Evolutionary conservation across 2,113 vertebrate genomes (phyloP), one percentile per base, ranked within the genome.

Genomic region (Podiceps cristatus): DNA sequence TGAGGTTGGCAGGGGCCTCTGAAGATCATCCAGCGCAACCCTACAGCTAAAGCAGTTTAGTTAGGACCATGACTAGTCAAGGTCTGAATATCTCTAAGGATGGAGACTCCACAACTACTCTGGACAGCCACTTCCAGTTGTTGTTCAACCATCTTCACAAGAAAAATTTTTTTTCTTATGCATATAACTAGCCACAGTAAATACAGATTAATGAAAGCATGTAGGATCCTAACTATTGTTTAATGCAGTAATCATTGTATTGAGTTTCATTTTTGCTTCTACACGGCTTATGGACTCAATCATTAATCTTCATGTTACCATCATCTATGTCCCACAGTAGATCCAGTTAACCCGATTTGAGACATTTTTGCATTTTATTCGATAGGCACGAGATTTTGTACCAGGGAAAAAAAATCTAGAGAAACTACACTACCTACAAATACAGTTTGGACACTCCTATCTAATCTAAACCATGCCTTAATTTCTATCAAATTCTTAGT

Each of bases 11-110:
- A 93, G 40, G 28, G 10, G 60, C 18, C 4, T 60, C 63, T 80
- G 49, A 25, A 80, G 23, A 66, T 17, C 22, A 33, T 40, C 10
- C 56, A 56, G 28, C 44, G 11, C 17, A 74, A 69, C 10, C 3
- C 8, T 33, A 63, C 14, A 58, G 14, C 13, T 62, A 62, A 86
- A 83, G 15, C 19, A 60, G 28, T 24, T 73, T n/a, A 5, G 7
- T 83, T 19, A 73, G 35, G 33, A 35, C 40, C 1, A 0, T 25
- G 23, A 53, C 9, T 33, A 68, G 8, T 9, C 1, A 0, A 62
- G 27, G 81, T 77, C 42, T 80, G 22, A 66, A 23, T 80, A 53
- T 31, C 29, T 86, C 0, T 40, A 31, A 42, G 22, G 10, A 58
- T 2, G 1, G 42, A 84, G n/a, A 50, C 10, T 33, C 23, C 24